Evolutionary conservation across 2,113 vertebrate genomes (phyloP).

Genomic region (Naja naja): DNA sequence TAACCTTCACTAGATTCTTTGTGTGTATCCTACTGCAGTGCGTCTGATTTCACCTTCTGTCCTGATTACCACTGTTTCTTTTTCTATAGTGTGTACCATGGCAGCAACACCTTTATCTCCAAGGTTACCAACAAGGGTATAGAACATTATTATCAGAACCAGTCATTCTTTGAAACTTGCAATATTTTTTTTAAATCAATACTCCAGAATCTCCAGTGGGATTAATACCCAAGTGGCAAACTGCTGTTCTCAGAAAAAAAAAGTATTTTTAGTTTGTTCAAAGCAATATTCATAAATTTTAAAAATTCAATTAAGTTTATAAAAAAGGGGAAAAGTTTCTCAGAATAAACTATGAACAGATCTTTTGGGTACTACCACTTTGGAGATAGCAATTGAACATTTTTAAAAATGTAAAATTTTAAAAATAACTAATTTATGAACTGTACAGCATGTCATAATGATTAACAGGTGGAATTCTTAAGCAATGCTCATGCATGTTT

Average conservation of each 20-base stretch:
- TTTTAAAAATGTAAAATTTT: not conserved
- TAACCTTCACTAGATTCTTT: not conserved
- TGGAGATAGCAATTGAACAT: not conserved
- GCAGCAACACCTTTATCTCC: slow-evolving; percentile 36
- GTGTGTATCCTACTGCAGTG: not conserved
- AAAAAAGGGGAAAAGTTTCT: not conserved
- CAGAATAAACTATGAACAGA: not conserved
- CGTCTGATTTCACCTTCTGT: not conserved
- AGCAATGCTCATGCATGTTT: not conserved
- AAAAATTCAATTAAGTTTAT: not conserved
- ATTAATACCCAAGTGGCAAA: slow-evolving; percentile 25
- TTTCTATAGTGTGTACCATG: slow-evolving; percentile 45
- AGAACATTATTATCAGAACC: slow-evolving; percentile 41
- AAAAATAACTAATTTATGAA: not conserved
- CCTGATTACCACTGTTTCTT: slow-evolving; percentile 35
- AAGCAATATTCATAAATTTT: not conserved
- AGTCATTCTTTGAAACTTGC: slow-evolving; percentile 35
- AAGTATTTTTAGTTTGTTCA: not conserved
- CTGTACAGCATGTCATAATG: not conserved
- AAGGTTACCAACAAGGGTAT: slow-evolving; percentile 62
- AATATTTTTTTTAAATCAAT: slow-evolving; percentile 44
- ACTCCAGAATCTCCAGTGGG: slow-evolving; percentile 36
- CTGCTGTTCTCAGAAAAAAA: slow-evolving; percentile 7
- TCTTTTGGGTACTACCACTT: not conserved
- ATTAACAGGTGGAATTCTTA: not conserved